A percentile compares a stretch with the other conserved stretches of the same genome.
phyloP scores from a whole-genome alignment of 2,888 invertebrate species.

The Alviniconcha strummeri region DNA sequence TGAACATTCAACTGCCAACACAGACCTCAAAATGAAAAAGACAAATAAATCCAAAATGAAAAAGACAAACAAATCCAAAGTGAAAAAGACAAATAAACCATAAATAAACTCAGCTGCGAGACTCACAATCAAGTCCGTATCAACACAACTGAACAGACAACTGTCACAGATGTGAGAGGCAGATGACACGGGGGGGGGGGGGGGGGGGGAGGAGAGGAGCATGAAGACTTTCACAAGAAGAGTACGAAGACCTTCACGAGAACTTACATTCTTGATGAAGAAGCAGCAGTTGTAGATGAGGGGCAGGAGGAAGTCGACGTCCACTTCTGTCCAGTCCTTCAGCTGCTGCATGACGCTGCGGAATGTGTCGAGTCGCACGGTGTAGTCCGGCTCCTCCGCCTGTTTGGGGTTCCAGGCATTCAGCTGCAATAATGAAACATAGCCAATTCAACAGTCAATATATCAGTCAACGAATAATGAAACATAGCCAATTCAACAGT shows the following conservation, averaged over 20 bases:
- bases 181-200: neutral
- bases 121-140: too few species aligned
- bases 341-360: slow-evolving; percentile 79
- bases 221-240: too few species aligned
- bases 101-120: neutral
- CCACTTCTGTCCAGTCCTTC: slow-evolving; percentile 77
- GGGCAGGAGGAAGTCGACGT: slow-evolving; percentile 81
- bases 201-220: too few species aligned
- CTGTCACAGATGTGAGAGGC: neutral
- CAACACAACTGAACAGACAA: neutral
- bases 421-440: slow-evolving; percentile 75
- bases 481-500: too few species aligned
- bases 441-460: too few species aligned
- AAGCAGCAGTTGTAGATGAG: slow-evolving; percentile 87
- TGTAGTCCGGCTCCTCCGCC: slow-evolving; percentile 96
- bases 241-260: too few species aligned
- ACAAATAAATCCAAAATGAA: too few species aligned
- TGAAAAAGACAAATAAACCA: neutral
- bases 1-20: too few species aligned
- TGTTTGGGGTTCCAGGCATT: slow-evolving; percentile 91
- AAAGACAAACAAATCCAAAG: too few species aligned
- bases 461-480: too few species aligned
- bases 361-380: slow-evolving; percentile 86
- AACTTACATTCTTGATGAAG: slow-evolving; percentile 79
- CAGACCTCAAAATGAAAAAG: too few species aligned